Base-by-base conservation (phyloP, 2,888 invertebrate genomes). In the Sycophila texana region DNA sequence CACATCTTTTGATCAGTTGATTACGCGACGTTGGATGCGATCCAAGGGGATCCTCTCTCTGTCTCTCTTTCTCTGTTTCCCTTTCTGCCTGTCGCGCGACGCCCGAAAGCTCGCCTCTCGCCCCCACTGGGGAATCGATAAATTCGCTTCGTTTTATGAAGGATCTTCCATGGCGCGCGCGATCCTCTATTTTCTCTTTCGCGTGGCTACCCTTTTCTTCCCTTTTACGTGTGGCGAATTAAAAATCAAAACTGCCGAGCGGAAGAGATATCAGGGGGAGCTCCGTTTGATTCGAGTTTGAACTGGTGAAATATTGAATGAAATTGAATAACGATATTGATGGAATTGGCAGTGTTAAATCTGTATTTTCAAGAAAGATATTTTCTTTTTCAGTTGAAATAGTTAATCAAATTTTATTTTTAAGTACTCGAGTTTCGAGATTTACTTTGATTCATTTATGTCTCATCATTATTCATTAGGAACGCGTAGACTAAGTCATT, bases 1-100 rank as follows among this genome's bases (percentile, higher is more conserved):
- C 80, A 81, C 81, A 83, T 83, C 81, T 84, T 39, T 82, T 82
- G 82, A 84, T 84, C 82, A 82, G 84, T 84, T 83, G 83, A 84
- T 83, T 83, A 81, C 81, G 81, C 70, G 74, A 79, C 67, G 71
- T 80, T 83, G 83, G 83, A 83, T 63, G 61, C 61, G 77, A 81
- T 83, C 81, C 84, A 83, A 80, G 77, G 26, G 60, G 18, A 18
- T 66, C 30, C 14, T 7, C 39, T 4, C 39, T 39, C 39, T 39
- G 5, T 39, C 0, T 39, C 14, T 4, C 3, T 4, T 7, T 39
- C 39, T 39, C 30, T 30, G 30, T 30, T 30, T 30, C 30, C 30
- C 30, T 30, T 30, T 30, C 30, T 65, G 13, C 13, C 58, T 58
- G 20, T 58, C 58, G 22, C 10, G 22, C 74, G 60, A 16, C 70